phyloP scores from a whole-genome alignment of 2,113 vertebrate species.

The Otis tarda region DNA sequence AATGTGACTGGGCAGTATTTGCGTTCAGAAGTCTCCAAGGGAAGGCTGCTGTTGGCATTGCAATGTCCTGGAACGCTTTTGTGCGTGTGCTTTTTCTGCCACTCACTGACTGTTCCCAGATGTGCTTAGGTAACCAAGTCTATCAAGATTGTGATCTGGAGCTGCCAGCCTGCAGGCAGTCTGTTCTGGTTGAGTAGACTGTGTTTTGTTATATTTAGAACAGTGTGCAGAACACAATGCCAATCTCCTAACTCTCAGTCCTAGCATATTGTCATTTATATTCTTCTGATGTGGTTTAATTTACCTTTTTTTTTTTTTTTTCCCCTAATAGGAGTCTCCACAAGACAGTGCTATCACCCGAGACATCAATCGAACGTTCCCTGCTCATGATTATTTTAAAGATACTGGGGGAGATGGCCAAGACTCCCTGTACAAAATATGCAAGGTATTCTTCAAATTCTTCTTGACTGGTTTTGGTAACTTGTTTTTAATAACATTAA shows the following conservation, averaged over 20 bases:
- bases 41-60: neutral
- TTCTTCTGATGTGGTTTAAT: neutral
- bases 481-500: neutral
- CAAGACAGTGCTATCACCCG: conserved; percentile 98
- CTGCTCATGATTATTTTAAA: conserved; percentile 99
- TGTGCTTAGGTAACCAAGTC: conserved; percentile 2
- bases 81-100: neutral
- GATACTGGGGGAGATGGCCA: conserved; percentile 98
- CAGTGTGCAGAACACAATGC: neutral
- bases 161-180: conserved; percentile 10
- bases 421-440: conserved; percentile 99
- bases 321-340: conserved; percentile 86
- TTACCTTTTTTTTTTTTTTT: neutral
- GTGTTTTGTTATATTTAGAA: neutral
- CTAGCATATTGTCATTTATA: neutral
- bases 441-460: conserved; percentile 84
- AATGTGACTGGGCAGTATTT: neutral
- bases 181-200: neutral
- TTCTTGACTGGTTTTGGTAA: neutral
- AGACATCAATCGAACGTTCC: conserved; percentile 98
- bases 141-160: neutral
- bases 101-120: neutral
- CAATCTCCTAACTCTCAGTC: neutral
- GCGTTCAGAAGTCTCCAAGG: neutral
- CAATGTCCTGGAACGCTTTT: neutral